Base-by-base conservation (phyloP, 1,140 invertebrate genomes). In the Cyclargus thomasi region DNA sequence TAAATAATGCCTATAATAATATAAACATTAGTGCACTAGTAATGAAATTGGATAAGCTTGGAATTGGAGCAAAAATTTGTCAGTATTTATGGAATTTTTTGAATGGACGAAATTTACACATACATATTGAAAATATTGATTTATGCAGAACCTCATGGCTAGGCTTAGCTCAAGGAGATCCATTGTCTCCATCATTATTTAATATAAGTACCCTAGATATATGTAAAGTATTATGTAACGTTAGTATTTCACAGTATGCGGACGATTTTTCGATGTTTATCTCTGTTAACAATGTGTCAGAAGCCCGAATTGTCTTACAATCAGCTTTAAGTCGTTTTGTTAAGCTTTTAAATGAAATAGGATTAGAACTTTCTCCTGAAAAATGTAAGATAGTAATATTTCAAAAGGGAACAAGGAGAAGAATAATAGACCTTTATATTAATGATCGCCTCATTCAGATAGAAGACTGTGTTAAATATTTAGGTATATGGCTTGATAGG, bases 321-420 rank as follows among this genome's bases (percentile, higher is more conserved):
- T 22, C n/a, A 20, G 65, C 67, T 20, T 64, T 73, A 64, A 20
- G 72, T 70, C 36, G 6, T n/a, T 62, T 72, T 53, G 20, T 20
- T 7, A 55, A 67, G 21, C 29, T 69, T 8, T 39, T 70, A 17
- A 0, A 18, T 47, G 55, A 65, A 21, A 23, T 67, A 17, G 70
- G 70, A 11, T 22, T 74, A 53, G 65, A 64, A 6, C 64, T 76
- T 11, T 74, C 70, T 7, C 18, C 53, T 3, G 17, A 10, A 22
- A 76, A 74, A 72, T 69, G 22, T 53, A 76, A 76, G 69, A 39
- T 70, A 3, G 74, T 67, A 57, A 10, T 76, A 22, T 76, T 76
- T 62, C 65, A 47, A 22, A 76, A 53, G 35, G 67, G 70, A 11
- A 35, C 14, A 36, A 57, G n/a, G n/a, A 59, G 21, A 39, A n/a